Evolutionary conservation across 2,113 vertebrate species (phyloP), one percentile per base, ranked within the genome.

Genomic region (Oxyruncus cristatus): DNA sequence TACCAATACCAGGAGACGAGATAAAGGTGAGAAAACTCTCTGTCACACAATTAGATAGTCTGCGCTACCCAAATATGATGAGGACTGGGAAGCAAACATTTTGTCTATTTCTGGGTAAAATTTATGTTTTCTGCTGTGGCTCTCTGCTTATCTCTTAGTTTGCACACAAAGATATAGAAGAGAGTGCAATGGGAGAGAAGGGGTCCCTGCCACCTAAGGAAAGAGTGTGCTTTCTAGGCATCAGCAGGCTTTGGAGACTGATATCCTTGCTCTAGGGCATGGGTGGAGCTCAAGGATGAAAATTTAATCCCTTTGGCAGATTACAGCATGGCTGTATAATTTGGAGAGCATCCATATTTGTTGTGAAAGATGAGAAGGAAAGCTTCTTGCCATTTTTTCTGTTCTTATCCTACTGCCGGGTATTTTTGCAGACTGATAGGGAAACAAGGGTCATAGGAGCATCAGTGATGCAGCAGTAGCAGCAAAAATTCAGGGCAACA

Each of bases 61-160:
- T 75, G 30, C 4, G 4, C 37, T 62, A 37, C 6, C 6, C 26
- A 39, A 42, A 59, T 66, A 9, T 0, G 0, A 26, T 32, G 15
- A 27, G 23, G 8, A 10, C n/a, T 47, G 7, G 18, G 15, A 61
- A 10, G 4, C 5, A 76, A 90, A 76, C 0, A 13, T 68, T 88
- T 82, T 39, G 26, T 14, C 53, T 56, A 6, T 55, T 70, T 71
- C 44, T 56, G 13, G 11, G 47, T 78, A 71, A 71, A 66, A 71
- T 42, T 23, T 42, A 2, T 44, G 6, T 82, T 89, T 88, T 22
- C 42, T 70, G 0, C 41, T 70, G 30, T 22, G n/a, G 4, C 14
- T 28, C 14, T 87, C 22, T 49, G 17, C 26, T 27, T 14, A 21
- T 56, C 44, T 65, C 24, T 78, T 42, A 61, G 35, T 8, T 35